Conservation (phyloP, 2,888 invertebrate species). For the Drosophila multiciliata region DNA sequence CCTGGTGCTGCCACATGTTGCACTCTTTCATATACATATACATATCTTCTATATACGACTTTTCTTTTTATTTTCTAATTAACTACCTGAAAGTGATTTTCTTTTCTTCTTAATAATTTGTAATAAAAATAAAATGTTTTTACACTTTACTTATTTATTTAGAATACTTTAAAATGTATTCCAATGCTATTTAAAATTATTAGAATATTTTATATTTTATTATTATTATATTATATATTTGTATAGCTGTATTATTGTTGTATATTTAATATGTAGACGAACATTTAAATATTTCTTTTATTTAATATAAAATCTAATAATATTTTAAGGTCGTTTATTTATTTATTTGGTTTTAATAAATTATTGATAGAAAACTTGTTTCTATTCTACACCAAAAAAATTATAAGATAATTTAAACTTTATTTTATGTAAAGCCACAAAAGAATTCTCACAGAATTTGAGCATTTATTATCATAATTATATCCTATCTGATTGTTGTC, state of each 20-base stretch:
- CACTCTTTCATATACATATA: neutral
- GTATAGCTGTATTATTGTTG: too few species aligned
- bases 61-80: neutral
- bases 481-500: neutral
- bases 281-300: neutral
- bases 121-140: too few species aligned
- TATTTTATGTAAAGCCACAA: neutral
- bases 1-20: neutral
- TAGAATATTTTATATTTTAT: too few species aligned
- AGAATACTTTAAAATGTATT: too few species aligned
- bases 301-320: neutral
- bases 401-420: neutral
- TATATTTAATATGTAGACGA: accelerated
- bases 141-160: too few species aligned
- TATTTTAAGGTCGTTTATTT: neutral
- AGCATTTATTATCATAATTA: neutral
- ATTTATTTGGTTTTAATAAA: neutral
- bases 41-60: neutral
- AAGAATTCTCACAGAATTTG: neutral
- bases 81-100: neutral
- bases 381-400: neutral
- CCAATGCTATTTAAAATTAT: too few species aligned
- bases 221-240: too few species aligned
- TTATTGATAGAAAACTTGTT: neutral
- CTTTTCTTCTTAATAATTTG: too few species aligned